Evolutionary conservation across 2,113 vertebrate species (phyloP).

Genomic region (Choloepus hoffmanni): DNA sequence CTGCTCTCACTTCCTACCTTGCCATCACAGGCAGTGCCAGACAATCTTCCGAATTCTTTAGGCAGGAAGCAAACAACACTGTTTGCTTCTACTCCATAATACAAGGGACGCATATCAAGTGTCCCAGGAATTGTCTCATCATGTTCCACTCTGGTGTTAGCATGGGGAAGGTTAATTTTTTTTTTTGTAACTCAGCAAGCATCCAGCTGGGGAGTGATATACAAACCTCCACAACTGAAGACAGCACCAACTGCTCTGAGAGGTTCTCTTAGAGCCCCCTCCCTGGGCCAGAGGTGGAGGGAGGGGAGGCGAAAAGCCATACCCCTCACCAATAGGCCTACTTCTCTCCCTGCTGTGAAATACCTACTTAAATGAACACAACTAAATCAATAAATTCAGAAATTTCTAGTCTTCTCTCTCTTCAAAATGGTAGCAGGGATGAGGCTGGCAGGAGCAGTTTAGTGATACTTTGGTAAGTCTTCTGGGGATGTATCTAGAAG

Average conservation of each 20-base stretch:
- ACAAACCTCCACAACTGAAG: neutral
- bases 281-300: neutral
- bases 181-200: neutral
- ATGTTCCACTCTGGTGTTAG: neutral
- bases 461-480: neutral
- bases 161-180: neutral
- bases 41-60: neutral
- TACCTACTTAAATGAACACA: neutral
- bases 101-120: neutral
- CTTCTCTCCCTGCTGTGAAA: neutral
- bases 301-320: neutral
- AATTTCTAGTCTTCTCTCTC: neutral
- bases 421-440: neutral
- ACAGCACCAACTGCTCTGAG: neutral
- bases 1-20: neutral
- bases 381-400: neutral
- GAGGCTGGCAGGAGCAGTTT: neutral
- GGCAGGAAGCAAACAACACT: neutral
- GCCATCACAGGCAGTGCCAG: neutral
- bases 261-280: neutral
- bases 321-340: neutral
- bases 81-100: neutral
- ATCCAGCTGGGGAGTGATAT: neutral
- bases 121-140: neutral
- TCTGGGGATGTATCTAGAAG: neutral